These are phyloP conservation scores for Tetranychus truncatus DNA, from an alignment of 2,888 invertebrate species.

Conservation along the genomic window DNA sequence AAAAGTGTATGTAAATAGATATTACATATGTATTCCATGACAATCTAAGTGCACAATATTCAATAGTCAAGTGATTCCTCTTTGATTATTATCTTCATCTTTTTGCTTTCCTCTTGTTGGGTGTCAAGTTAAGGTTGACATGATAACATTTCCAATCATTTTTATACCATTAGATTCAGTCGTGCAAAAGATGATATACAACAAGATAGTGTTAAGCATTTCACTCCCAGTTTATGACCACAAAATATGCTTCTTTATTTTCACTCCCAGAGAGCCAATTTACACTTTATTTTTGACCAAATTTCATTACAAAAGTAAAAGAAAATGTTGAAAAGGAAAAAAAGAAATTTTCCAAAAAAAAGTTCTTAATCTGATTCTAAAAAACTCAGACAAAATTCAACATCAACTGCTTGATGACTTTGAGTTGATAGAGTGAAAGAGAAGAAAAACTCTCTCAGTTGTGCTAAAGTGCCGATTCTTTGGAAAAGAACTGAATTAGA, in stretches of 20 bases:
- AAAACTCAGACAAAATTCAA: too few species aligned
- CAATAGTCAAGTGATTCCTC: neutral
- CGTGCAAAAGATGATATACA: neutral
- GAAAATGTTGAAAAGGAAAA: too few species aligned
- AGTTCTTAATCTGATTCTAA: too few species aligned
- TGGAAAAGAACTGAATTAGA: too few species aligned
- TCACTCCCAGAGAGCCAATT: neutral
- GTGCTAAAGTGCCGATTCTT: too few species aligned
- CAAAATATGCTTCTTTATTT: neutral
- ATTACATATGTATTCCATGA: too few species aligned
- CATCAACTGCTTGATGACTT: too few species aligned
- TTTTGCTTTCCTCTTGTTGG: neutral
- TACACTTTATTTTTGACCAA: neutral
- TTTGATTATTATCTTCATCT: neutral
- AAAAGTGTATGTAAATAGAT: too few species aligned
- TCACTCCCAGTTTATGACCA: neutral
- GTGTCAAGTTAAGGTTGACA: neutral
- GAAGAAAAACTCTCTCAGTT: too few species aligned
- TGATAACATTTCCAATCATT: neutral
- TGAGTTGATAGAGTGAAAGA: too few species aligned
- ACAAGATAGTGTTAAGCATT: neutral
- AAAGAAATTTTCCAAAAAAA: too few species aligned
- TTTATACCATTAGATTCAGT: neutral
- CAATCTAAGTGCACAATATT: too few species aligned
- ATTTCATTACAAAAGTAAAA: neutral